Percentiles rank a stretch among this genome's conserved stretches.
Conservation (phyloP, 2,113 vertebrate genomes). For the Hemibagrus wyckioides region DNA sequence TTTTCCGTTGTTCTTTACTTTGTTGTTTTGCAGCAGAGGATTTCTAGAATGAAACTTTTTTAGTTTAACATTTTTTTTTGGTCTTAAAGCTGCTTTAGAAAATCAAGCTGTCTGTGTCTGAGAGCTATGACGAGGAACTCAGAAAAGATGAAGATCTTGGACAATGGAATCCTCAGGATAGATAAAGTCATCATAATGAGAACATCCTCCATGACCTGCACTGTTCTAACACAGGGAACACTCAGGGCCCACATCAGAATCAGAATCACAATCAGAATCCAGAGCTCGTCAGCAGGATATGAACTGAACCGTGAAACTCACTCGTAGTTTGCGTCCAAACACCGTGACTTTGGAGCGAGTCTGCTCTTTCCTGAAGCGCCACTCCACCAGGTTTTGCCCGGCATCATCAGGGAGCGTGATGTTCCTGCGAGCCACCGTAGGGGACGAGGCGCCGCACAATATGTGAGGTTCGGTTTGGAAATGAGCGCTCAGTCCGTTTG, state of each 20-base stretch:
- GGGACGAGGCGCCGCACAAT: conserved; percentile 91
- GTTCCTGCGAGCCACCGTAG: conserved; percentile 91
- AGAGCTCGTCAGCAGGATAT: background rate
- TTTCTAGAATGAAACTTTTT: background rate
- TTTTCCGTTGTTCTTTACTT: background rate
- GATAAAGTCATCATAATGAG: background rate
- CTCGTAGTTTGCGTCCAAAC: conserved; percentile 94
- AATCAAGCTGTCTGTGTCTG: background rate
- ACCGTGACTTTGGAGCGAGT: conserved; percentile 92
- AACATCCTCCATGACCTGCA: background rate
- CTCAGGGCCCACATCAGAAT: background rate
- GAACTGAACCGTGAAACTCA: conserved; percentile 66
- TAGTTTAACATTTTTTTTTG: background rate
- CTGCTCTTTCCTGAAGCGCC: conserved; percentile 97
- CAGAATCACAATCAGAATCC: conserved; percentile 1
- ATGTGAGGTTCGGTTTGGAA: conserved; percentile 96
- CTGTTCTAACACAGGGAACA: background rate
- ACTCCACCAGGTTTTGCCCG: conserved; percentile 94
- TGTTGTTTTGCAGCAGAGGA: background rate
- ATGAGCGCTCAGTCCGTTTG: conserved; percentile 93
- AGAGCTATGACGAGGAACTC: background rate
- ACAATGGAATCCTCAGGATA: background rate
- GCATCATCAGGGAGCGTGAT: conserved; percentile 94
- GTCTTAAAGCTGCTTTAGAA: background rate
- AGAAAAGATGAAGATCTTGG: background rate